Evolutionary conservation across 2,113 vertebrate genomes (phyloP), one percentile per base, ranked within the genome.

Genomic region (Solenodon paradoxus): DNA sequence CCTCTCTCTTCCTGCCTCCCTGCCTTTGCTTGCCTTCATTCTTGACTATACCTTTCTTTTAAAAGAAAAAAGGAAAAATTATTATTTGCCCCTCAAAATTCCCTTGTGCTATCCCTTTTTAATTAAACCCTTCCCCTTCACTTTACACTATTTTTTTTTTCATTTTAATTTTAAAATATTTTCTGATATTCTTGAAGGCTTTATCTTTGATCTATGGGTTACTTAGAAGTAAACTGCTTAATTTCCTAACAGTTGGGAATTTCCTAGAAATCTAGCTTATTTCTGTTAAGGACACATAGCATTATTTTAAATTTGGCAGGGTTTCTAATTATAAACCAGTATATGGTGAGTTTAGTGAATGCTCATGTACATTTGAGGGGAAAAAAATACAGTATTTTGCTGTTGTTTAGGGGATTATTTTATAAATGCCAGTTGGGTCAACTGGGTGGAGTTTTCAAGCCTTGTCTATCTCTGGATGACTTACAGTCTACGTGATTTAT

Each of bases 131-230:
- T 49, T 24, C 32, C 24, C 28, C 16, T 1, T 7, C 6, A 75
- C 57, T 63, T 75, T n/a, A 83, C 24, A 42, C 35, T 47, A 86
- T 22, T 0, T 55, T 11, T 42, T 16, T 40, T 87, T 78, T 92
- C 63, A 80, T 51, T 94, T 90, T 90, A 84, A 72, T n/a, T 53
- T 68, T 6, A 92, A 94, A 88, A 57, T 81, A 88, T 28, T 89
- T 90, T 81, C 17, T 74, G 83, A 55, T 49, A 95, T 92, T 84
- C 71, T 64, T 66, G 59, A 19, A 68, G 28, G 87, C 32, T 82
- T 96, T 24, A 24, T 51, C 85, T 87, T 61, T 74, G 66, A 85
- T 11, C 24, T 57, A 24, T 0, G 24, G 35, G 42, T 72, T 92
- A 82, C n/a, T 74, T 3, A 68, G 24, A 95, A 82, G 53, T 61